Conservation (phyloP, 2,797 vertebrate genomes). For the Microctenopoma steveboyesi region DNA sequence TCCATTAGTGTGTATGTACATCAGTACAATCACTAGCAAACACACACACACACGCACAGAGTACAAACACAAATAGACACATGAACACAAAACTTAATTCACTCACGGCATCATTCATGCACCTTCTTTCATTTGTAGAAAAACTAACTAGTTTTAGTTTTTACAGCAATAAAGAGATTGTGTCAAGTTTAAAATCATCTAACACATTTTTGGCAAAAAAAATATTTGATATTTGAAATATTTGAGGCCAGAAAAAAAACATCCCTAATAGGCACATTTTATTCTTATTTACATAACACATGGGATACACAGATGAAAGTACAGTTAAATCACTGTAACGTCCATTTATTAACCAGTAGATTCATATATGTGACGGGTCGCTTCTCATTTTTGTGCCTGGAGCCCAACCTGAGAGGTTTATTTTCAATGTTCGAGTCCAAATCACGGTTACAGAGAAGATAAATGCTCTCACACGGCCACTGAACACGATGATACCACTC, state of each 20-base stretch:
- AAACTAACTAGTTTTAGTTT: slow-evolving; percentile 31
- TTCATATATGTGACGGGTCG: neutral
- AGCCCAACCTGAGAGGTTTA: slow-evolving; percentile 49
- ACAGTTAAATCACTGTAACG: slow-evolving; percentile 4
- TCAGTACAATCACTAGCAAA: slow-evolving; percentile 39
- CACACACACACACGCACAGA: slow-evolving; percentile 31
- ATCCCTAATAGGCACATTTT: slow-evolving; percentile 64
- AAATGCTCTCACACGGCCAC: slow-evolving; percentile 10
- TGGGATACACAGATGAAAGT: neutral
- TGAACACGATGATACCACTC: neutral
- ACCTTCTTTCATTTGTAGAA: slow-evolving; percentile 23
- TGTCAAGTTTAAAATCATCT: slow-evolving; percentile 48
- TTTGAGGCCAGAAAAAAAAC: slow-evolving; percentile 34
- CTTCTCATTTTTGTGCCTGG: slow-evolving; percentile 12
- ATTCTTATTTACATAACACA: slow-evolving; percentile 39
- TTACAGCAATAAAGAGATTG: slow-evolving; percentile 42
- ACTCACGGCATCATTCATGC: slow-evolving; percentile 30
- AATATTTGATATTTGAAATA: neutral
- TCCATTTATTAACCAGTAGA: slow-evolving; percentile 7
- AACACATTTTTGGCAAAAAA: slow-evolving; percentile 41
- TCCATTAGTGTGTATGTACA: slow-evolving; percentile 54
- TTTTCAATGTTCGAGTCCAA: slow-evolving; percentile 36
- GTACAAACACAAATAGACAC: slow-evolving; percentile 12
- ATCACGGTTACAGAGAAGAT: neutral
- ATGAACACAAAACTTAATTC: slow-evolving; percentile 22